Evolutionary conservation across 2,797 vertebrate species (phyloP), one percentile per base, ranked within the genome.

Genomic region (Schizothorax lantsangensis): DNA sequence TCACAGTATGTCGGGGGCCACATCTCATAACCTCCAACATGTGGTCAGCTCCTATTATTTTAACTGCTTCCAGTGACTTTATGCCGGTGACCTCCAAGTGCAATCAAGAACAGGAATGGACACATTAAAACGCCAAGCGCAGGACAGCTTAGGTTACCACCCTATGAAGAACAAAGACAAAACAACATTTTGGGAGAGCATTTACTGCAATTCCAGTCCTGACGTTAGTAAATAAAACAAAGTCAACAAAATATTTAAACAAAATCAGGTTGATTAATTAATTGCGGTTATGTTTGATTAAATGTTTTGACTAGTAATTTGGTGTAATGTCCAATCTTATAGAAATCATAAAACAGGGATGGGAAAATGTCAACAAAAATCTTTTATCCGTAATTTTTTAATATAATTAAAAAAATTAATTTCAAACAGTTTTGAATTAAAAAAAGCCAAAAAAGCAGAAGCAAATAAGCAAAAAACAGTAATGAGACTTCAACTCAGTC

Each of bases 21-120:
- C 91, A 90, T 83, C 88, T 89, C 54, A 90, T 94, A 94, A 95
- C 92, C 92, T 92, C 89, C 93, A 93, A 94, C 94, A 95, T 91
- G 96, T 97, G 94, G 90, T 93, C 91, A 94, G 91, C 93, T 96
- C 95, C 92, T 96, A 96, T 96, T 96, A 96, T 95, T 96, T 96
- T 97, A 97, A 97, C 96, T 96, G 95, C 95, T 97, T 97, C 96
- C 96, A 97, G 97, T 95, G 95, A 95, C 95, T 95, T 95, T 94
- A 96, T 97, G 95, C 95, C 84, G 88, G 93, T 93, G 95, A 96
- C 96, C 95, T 95, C 94, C 91, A 94, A 96, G 95, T 92, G 94
- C 96, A 96, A 96, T 97, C 96, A 96, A 91, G 92, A 94, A 94
- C 93, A 92, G 92, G 94, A 95, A 93, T 90, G 94, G 94, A 88